Conservation (phyloP, 2,888 invertebrate species). For the Holacanthella duospinosa region DNA sequence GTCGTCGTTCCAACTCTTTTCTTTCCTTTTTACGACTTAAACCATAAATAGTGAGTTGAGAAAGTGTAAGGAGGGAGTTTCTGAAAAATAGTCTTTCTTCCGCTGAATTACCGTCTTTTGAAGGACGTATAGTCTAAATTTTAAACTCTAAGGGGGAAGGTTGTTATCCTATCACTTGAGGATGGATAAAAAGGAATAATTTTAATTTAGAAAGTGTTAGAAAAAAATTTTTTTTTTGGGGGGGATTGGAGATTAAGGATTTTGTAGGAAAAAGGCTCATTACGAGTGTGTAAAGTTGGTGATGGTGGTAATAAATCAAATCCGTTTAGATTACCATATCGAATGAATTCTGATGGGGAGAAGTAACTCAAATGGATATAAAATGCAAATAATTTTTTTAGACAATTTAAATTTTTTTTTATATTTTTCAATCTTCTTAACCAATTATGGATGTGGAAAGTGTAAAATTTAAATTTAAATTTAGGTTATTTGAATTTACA, state of each 20-base stretch:
- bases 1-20: too few species aligned
- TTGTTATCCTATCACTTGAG: too few species aligned
- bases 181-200: neutral
- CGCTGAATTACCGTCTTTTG: neutral
- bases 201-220: neutral
- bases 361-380: too few species aligned
- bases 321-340: neutral
- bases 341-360: neutral
- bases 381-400: too few species aligned
- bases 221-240: neutral
- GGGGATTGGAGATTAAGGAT: neutral
- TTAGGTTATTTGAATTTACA: too few species aligned
- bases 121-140: neutral
- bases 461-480: too few species aligned
- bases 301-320: conserved; percentile 1
- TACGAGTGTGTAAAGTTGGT: too few species aligned
- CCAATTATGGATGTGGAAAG: too few species aligned
- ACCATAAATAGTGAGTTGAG: neutral
- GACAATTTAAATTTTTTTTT: too few species aligned
- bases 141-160: neutral
- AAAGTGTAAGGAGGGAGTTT: neutral
- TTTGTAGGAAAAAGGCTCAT: too few species aligned
- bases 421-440: too few species aligned
- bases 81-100: neutral
- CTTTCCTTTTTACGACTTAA: neutral